phyloP scores from a whole-genome alignment of 2,113 vertebrate genomes.

The Oreochromis spilurus region DNA sequence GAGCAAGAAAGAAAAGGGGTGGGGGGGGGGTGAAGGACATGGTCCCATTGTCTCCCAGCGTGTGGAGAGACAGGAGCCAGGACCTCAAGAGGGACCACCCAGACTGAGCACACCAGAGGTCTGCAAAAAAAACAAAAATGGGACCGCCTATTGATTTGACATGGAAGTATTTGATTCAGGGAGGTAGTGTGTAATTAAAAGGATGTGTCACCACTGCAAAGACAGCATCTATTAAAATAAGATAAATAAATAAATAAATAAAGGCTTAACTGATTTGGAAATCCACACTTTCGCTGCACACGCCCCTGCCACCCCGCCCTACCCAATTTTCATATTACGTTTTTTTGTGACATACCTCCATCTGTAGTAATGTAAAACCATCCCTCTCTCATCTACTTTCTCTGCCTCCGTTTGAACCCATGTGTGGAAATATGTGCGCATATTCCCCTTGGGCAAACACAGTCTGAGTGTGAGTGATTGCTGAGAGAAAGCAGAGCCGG shows the following conservation, averaged over 20 bases:
- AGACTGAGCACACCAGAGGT: slow-evolving; percentile 17
- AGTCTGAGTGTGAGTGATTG: not conserved
- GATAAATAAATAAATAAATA: not conserved
- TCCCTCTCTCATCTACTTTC: not conserved
- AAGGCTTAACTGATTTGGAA: not conserved
- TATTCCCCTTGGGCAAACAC: slow-evolving; percentile 8
- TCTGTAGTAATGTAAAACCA: not conserved
- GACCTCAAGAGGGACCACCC: slow-evolving; percentile 71
- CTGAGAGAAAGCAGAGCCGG: slow-evolving; percentile 22
- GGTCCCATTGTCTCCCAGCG: slow-evolving; percentile 56
- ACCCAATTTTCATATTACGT: not conserved
- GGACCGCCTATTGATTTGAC: slow-evolving; percentile 7
- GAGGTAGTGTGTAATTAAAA: not conserved
- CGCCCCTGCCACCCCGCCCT: not conserved
- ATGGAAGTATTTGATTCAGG: not conserved
- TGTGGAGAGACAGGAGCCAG: slow-evolving; percentile 69
- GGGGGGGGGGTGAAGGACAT: slow-evolving; percentile 17
- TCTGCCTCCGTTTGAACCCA: not conserved
- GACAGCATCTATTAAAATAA: not conserved
- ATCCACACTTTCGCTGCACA: not conserved
- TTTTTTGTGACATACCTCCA: not conserved
- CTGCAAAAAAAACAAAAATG: not conserved
- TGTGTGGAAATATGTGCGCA: not conserved
- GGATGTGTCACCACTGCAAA: not conserved
- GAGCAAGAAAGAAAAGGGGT: not conserved